These are phyloP conservation scores for Drosophila leonis DNA, from an alignment of 2,888 invertebrate species.

Conservation along the genomic window DNA sequence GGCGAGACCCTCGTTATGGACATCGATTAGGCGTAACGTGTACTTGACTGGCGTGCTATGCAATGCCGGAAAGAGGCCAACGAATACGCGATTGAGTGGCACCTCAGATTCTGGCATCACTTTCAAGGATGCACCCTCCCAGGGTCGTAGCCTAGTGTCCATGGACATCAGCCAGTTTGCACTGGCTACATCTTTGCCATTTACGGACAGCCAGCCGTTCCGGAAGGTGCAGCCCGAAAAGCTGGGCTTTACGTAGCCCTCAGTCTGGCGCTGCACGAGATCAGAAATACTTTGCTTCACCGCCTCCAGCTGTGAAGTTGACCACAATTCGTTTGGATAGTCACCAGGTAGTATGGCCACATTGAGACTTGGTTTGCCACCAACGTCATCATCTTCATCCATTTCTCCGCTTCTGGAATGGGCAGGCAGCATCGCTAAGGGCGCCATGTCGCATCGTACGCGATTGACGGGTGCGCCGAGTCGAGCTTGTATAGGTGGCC, in stretches of 20 bases:
- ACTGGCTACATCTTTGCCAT: slow-evolving; percentile 28
- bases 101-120: slow-evolving; percentile 32
- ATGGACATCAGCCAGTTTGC: slow-evolving; percentile 30
- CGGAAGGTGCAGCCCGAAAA: slow-evolving; percentile 29
- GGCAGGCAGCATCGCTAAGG: too few species aligned
- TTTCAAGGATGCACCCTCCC: slow-evolving; percentile 37
- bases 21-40: slow-evolving; percentile 22
- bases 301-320: slow-evolving; percentile 18
- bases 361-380: neutral
- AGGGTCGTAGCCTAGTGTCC: slow-evolving; percentile 37
- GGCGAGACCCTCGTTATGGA: slow-evolving; percentile 23
- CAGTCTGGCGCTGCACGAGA: slow-evolving; percentile 14
- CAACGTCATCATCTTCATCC: neutral
- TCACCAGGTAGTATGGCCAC: slow-evolving; percentile 38
- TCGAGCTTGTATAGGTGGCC: slow-evolving; percentile 21
- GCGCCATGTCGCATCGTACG: neutral
- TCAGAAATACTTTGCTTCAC: slow-evolving; percentile 40
- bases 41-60: slow-evolving; percentile 25
- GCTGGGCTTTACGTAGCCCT: slow-evolving; percentile 7
- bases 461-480: slow-evolving; percentile 33
- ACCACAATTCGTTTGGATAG: slow-evolving; percentile 39
- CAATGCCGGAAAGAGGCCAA: slow-evolving; percentile 32
- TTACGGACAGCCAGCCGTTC: slow-evolving; percentile 29
- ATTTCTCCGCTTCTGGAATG: neutral
- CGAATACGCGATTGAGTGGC: slow-evolving; percentile 23